Base-by-base conservation (phyloP, 2,888 invertebrate species). In the Parascotia fuliginaria region DNA sequence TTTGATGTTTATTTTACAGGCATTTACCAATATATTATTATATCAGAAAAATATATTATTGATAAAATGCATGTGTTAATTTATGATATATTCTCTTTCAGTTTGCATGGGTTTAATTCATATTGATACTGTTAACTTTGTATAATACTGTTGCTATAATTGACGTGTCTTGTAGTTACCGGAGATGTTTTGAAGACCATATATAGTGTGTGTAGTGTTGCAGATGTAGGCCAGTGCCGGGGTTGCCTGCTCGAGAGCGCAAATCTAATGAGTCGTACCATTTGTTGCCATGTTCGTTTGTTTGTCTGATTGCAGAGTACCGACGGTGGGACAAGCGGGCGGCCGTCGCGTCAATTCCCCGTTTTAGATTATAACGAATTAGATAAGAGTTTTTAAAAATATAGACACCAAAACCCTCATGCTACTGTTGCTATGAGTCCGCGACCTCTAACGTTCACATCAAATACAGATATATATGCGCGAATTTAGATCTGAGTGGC, bases 121-220 rank as follows among this genome's bases (percentile, higher is more conserved):
- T 41, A 42, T 28, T 41, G n/a, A 14, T 39, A 19, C 45, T 38
- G 27, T 32, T 33, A 28, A 29, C 36, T 37, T 19, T 19, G 54
- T 48, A 45, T 39, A 53, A 52, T 47, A 40, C 38, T 52, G 34
- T 39, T 63, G 62, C 61, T 66, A 49, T 56, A 22, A 42, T 59
- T 56, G 46, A 56, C 27, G 45, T 65, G 49, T 65, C 44, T 60
- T 50, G 68, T 67, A 71, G 65, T 59, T 64, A 54, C 55, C 55
- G 75, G 67, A 73, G 63, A 69, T 65, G 70, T 75, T 75, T 69
- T 54, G 51, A 56, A 41, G 47, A 44, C 40, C 15, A 57, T 82
- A 72, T 82, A 74, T 65, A 78, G 85, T 84, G 85, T 87, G 85
- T 91, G 89, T 90, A 91, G 91, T 90, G 87, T 92, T 92, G 81